Evolutionary conservation across 2,888 invertebrate species (phyloP).

Genomic region (Melanchra persicariae): DNA sequence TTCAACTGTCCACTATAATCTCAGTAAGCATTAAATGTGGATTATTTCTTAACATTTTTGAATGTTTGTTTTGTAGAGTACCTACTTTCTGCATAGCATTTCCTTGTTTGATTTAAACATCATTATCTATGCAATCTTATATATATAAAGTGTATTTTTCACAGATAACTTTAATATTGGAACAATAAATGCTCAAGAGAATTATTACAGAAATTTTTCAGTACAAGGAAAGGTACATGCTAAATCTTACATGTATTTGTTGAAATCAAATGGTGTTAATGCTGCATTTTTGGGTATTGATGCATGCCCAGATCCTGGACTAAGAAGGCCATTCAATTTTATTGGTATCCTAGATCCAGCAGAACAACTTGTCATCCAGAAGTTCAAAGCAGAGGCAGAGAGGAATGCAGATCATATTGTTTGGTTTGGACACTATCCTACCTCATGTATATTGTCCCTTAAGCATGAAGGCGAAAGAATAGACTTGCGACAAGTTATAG

Average conservation of each 20-base stretch:
- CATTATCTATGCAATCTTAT: no score
- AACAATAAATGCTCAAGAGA: slow-evolving; percentile 92
- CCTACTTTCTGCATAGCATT: not conserved
- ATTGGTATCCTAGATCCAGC: slow-evolving; percentile 93
- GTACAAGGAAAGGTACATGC: slow-evolving; percentile 93
- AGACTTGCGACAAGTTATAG: slow-evolving; percentile 91
- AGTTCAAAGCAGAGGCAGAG: slow-evolving; percentile 90
- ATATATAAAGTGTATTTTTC: slow-evolving; percentile 7
- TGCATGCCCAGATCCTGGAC: slow-evolving; percentile 96
- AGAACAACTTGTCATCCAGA: slow-evolving; percentile 91
- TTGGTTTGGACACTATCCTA: slow-evolving; percentile 97
- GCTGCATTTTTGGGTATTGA: slow-evolving; percentile 97
- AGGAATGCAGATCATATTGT: slow-evolving; percentile 83
- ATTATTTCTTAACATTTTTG: slow-evolving; percentile 18
- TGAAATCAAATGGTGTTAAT: slow-evolving; percentile 90
- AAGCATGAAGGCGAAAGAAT: slow-evolving; percentile 86
- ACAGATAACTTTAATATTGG: slow-evolving; percentile 97
- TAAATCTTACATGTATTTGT: slow-evolving; percentile 93
- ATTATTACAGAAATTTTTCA: slow-evolving; percentile 95
- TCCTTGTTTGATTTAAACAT: not conserved
- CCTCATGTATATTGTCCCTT: slow-evolving; percentile 94
- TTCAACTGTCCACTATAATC: slow-evolving; percentile 4
- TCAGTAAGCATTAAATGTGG: slow-evolving; percentile 20
- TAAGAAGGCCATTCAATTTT: slow-evolving; percentile 97
- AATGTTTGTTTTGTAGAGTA: not conserved